Percentiles rank a stretch among this genome's conserved stretches.
These are phyloP conservation scores for Spatula versicolor DNA, from an alignment of 2,797 vertebrate genomes.

Conservation along the genomic window DNA sequence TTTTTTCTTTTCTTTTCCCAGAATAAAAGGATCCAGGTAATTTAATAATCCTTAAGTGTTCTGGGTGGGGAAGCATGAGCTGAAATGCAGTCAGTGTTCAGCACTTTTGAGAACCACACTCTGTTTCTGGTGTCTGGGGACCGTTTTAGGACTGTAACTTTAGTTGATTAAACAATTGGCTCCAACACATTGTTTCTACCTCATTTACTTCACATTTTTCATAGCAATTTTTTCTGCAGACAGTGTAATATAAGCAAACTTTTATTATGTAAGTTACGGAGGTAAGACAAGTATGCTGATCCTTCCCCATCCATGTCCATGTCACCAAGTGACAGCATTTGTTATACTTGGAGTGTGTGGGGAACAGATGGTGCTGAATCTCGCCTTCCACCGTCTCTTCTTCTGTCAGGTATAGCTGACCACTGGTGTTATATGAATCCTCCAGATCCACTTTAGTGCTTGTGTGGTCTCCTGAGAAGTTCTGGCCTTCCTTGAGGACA, in stretches of 20 bases:
- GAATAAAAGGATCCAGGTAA: slow-evolving; percentile 20
- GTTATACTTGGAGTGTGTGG: neutral
- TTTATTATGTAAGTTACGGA: neutral
- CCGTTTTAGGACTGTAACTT: neutral
- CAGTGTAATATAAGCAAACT: neutral
- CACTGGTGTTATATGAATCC: neutral
- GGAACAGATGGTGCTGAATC: fast-evolving
- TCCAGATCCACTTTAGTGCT: neutral
- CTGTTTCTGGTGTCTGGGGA: neutral
- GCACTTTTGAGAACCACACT: neutral
- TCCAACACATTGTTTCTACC: neutral
- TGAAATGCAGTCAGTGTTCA: neutral
- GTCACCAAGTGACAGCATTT: neutral
- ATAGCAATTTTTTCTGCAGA: neutral
- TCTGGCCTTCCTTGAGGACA: neutral
- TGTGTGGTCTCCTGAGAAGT: neutral
- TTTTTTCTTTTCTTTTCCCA: neutral
- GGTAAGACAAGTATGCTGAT: neutral
- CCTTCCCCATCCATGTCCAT: neutral
- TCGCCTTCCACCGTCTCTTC: neutral
- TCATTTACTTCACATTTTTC: neutral
- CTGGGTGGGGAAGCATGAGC: neutral
- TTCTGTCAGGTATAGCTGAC: neutral
- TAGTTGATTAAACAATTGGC: neutral
- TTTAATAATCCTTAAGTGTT: slow-evolving; percentile 28